Base-by-base conservation (phyloP, 2,113 vertebrate species). In the Pongo abelii region DNA sequence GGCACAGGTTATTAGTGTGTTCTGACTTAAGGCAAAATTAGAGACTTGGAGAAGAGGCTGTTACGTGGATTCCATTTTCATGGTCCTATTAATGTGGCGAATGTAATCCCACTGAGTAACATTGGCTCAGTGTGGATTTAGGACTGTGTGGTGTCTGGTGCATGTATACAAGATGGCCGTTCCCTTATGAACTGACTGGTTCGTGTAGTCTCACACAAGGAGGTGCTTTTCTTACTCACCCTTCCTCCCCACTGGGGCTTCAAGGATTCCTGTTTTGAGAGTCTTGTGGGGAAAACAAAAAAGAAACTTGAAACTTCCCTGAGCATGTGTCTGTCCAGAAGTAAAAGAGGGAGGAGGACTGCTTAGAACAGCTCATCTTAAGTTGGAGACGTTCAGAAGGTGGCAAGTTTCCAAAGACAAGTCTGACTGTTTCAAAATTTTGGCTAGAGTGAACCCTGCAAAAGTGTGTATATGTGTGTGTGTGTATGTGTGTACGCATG, bases 21-120 rank as follows among this genome's bases (percentile, higher is more conserved):
- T 92, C 69, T 57, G 77, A 79, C n/a, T 86, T 93, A 84, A 88
- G 85, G 40, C 64, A 75, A 92, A 97, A 84, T 72, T 40, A 70
- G 46, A 84, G 77, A 80, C 72, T 94, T 94, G 3, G 12, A 93
- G 85, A 46, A 95, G 22, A 96, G 8, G 10, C 61, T 70, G 4
- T 92, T 84, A 27, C 20, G 30, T 55, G 46, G 23, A 86, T 90
- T 96, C 69, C n/a, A 32, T 92, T 94, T 96, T 83, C 35, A 20
- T 74, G 59, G 80, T 89, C 14, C 10, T 67, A 55, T 69, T 61
- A 61, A 75, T 81, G 27, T 95, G 87, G 64, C 46, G 59, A 77
- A 95, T 89, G 32, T n/a, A 77, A 83, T 77, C 30, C n/a, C 48
- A 70, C 4, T 55, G 30, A 83, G 43, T 74, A 83, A 80, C 30